Conservation (phyloP, 2,888 invertebrate genomes). For the Napeogenes sylphis region DNA sequence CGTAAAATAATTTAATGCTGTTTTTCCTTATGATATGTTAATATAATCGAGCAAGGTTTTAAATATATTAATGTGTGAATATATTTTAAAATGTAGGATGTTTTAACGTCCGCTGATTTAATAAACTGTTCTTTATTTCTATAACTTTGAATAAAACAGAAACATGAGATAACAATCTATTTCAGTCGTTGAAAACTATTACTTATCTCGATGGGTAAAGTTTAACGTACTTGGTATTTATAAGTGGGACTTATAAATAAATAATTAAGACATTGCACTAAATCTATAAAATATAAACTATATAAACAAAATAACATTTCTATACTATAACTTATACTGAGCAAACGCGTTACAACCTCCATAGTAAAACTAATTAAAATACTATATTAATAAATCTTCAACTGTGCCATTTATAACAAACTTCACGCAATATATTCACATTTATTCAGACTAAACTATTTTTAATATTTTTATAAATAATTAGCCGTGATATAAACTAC, state of each 20-base stretch:
- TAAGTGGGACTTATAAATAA: too few relatives aligned
- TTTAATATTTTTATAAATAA: conserved; percentile 12
- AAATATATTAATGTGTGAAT: neutral
- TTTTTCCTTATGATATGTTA: conserved; percentile 30
- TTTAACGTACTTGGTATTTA: too few relatives aligned
- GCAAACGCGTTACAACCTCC: conserved; percentile 47
- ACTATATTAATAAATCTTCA: neutral
- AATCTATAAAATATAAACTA: too few relatives aligned
- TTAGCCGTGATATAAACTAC: conserved; percentile 18
- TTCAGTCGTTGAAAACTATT: too few relatives aligned
- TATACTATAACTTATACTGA: conserved; percentile 37
- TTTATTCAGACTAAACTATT: conserved; percentile 11
- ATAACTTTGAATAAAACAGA: too few relatives aligned
- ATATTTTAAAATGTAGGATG: conserved; percentile 8
- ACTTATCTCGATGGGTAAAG: too few relatives aligned
- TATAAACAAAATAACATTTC: conserved; percentile 10
- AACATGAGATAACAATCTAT: too few relatives aligned
- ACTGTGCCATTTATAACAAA: conserved; percentile 2
- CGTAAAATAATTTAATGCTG: too few relatives aligned
- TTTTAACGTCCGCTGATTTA: neutral
- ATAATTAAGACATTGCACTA: too few relatives aligned
- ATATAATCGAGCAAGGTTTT: conserved; percentile 9
- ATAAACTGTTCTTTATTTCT: neutral
- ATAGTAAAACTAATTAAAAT: conserved; percentile 11
- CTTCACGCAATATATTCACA: conserved; percentile 33